phyloP scores from a whole-genome alignment of 2,888 invertebrate genomes.

The Timema podura region DNA sequence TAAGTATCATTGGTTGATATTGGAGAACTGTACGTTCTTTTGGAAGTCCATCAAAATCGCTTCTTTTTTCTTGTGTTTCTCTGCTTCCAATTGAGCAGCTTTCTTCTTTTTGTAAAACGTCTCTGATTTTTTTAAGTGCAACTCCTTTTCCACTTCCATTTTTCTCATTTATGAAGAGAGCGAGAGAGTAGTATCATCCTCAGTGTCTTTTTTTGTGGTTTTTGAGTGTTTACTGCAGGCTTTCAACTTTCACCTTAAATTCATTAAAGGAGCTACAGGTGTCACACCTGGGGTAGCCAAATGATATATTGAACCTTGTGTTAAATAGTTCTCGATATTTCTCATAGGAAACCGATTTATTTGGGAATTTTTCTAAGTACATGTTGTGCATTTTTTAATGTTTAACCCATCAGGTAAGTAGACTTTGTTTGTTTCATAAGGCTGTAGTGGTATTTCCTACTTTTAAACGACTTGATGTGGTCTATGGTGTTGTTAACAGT shows the following conservation, averaged over 20 bases:
- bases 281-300: not conserved
- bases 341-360: not conserved
- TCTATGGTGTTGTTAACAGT: not conserved
- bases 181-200: too few relatives aligned
- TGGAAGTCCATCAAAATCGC: not conserved
- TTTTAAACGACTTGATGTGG: not conserved
- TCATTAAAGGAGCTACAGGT: not conserved
- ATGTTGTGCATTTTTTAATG: not conserved
- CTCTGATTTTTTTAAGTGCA: not conserved
- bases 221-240: not conserved
- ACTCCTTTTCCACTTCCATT: not conserved
- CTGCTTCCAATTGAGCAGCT: not conserved
- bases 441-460: not conserved
- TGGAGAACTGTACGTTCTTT: not conserved
- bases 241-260: not conserved
- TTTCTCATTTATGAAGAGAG: not conserved
- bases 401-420: not conserved
- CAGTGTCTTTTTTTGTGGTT: too few relatives aligned
- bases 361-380: not conserved
- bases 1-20: not conserved
- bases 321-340: not conserved
- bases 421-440: conserved; percentile 1
- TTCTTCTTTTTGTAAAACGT: not conserved
- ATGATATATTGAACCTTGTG: not conserved
- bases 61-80: not conserved